Evolutionary conservation across 2,888 invertebrate species (phyloP).

Genomic region (Pristionchus japonicus): DNA sequence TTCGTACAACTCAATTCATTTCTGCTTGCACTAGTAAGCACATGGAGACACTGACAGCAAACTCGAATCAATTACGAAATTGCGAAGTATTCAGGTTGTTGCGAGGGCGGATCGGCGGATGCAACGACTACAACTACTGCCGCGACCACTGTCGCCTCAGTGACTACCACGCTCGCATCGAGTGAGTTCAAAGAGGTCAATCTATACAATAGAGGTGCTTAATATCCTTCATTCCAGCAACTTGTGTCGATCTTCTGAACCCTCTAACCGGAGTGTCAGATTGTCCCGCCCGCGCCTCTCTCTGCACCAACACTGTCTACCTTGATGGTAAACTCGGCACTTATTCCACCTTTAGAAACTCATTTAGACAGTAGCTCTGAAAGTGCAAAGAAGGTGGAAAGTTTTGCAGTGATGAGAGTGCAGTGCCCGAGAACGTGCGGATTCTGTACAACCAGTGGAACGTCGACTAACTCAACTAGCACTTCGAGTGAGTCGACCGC

Average conservation of each 20-base stretch:
- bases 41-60: too few relatives aligned
- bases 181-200: too few relatives aligned
- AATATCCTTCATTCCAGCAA: neutral
- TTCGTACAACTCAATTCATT: too few relatives aligned
- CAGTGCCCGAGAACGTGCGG: neutral
- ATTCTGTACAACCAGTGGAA: neutral
- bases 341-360: neutral
- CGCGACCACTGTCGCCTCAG: neutral
- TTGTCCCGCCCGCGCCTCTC: neutral
- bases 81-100: neutral
- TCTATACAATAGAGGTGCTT: too few relatives aligned
- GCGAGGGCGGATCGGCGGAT: neutral
- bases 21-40: too few relatives aligned
- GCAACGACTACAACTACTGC: neutral
- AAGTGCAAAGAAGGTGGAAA: too few relatives aligned
- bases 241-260: neutral
- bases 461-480: neutral
- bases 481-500: neutral
- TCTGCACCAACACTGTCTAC: neutral
- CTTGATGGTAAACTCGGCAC: neutral
- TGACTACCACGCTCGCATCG: neutral
- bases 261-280: neutral
- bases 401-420: neutral
- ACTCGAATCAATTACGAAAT: too few relatives aligned
- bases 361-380: too few relatives aligned